Conservation (phyloP, 1,140 invertebrate species). For the Physella acuta region DNA sequence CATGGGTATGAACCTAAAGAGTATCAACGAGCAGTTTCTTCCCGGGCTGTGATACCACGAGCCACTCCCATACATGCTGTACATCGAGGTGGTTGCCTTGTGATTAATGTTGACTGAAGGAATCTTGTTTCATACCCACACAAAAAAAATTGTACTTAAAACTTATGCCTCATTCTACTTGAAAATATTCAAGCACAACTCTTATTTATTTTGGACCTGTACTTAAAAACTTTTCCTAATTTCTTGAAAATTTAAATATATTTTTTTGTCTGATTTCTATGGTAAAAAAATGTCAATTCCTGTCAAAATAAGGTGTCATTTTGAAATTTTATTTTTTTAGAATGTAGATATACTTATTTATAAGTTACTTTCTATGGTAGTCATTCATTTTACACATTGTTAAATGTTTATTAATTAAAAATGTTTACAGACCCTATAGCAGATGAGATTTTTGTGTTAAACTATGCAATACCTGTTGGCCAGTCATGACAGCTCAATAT, state of each 20-base stretch:
- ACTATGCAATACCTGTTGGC: no score
- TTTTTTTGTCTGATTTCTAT: background rate
- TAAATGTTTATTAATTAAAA: no score
- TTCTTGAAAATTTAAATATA: background rate
- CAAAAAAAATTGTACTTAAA: background rate
- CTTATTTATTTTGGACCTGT: no score
- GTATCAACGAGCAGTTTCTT: constrained; percentile 5
- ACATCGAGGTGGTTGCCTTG: constrained; percentile 10
- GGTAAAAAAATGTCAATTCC: background rate
- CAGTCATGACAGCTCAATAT: no score
- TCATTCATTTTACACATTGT: no score
- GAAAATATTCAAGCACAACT: no score
- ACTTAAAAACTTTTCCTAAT: background rate
- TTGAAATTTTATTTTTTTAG: background rate
- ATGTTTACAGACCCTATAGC: no score
- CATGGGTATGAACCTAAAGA: constrained; percentile 22
- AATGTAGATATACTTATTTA: background rate
- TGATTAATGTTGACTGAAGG: constrained; percentile 20
- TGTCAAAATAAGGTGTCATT: background rate
- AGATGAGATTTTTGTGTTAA: no score
- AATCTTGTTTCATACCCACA: no score
- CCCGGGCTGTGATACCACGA: constrained; percentile 17
- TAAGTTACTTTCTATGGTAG: background rate
- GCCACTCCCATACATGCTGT: constrained; percentile 6
- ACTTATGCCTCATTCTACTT: no score